phyloP scores from a whole-genome alignment of 2,113 vertebrate genomes.

The Eulacestoma nigropectus region DNA sequence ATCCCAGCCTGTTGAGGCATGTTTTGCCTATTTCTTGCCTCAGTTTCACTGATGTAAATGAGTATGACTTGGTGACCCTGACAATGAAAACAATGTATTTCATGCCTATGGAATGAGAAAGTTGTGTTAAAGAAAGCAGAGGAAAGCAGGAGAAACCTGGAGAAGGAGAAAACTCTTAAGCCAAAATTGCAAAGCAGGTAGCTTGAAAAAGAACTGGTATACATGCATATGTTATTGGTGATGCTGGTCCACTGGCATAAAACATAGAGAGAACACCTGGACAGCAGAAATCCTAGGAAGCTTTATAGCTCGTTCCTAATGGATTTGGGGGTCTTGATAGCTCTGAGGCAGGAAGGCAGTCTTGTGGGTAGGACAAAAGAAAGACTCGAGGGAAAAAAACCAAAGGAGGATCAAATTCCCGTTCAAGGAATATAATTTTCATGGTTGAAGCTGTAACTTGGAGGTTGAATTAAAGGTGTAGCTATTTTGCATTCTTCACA shows the following conservation, averaged over 20 bases:
- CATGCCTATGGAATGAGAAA: neutral
- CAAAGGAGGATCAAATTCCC: neutral
- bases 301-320: neutral
- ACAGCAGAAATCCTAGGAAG: neutral
- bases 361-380: neutral
- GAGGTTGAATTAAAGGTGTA: neutral
- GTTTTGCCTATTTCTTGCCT: neutral
- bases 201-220: neutral
- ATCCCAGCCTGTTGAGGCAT: neutral
- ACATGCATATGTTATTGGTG: neutral
- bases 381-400: neutral
- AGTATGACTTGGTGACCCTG: neutral
- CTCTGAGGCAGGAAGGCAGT: neutral
- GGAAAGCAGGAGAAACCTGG: neutral
- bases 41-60: neutral
- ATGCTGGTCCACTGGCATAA: neutral
- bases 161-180: neutral
- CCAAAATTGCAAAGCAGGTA: neutral
- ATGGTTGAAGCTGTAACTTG: neutral
- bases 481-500: neutral
- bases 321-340: neutral
- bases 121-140: neutral
- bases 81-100: neutral
- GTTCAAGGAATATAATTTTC: neutral
- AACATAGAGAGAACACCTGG: neutral